Evolutionary conservation across 2,797 vertebrate species (phyloP).

Genomic region (Takifugu rubripes): DNA sequence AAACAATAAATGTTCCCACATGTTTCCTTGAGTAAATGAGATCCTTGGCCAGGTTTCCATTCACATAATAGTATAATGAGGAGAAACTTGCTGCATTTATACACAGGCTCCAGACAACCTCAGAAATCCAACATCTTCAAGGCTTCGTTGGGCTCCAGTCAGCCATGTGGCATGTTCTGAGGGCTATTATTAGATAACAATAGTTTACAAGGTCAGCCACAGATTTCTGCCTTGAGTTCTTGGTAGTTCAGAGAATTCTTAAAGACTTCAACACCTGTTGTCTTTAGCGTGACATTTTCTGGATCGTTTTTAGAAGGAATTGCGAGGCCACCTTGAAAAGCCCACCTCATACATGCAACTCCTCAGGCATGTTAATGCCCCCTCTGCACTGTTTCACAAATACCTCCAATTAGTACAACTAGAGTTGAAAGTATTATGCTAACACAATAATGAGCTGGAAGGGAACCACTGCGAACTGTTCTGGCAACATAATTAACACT

Average conservation of each 20-base stretch:
- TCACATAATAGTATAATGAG: conserved; percentile 44
- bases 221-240: conserved; percentile 21
- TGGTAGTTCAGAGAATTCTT: too few species aligned
- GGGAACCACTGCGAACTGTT: conserved; percentile 12
- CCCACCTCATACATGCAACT: conserved; percentile 47
- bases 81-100: conserved; percentile 20
- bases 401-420: conserved; percentile 61
- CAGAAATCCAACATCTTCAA: conserved; percentile 26
- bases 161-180: conserved; percentile 46
- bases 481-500: conserved; percentile 5
- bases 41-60: conserved; percentile 13
- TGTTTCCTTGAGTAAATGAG: neutral
- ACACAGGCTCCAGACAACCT: conserved; percentile 13
- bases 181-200: conserved; percentile 52
- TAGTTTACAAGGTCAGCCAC: conserved; percentile 55
- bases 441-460: conserved; percentile 16
- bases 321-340: conserved; percentile 51
- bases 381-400: conserved; percentile 62
- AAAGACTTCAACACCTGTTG: too few species aligned
- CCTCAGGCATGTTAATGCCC: conserved; percentile 47
- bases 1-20: neutral
- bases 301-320: conserved; percentile 63
- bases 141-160: conserved; percentile 57
- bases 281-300: conserved; percentile 61
- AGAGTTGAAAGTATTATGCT: conserved; percentile 59